Evolutionary conservation across 2,797 vertebrate species (phyloP).

Genomic region (Merluccius polli): DNA sequence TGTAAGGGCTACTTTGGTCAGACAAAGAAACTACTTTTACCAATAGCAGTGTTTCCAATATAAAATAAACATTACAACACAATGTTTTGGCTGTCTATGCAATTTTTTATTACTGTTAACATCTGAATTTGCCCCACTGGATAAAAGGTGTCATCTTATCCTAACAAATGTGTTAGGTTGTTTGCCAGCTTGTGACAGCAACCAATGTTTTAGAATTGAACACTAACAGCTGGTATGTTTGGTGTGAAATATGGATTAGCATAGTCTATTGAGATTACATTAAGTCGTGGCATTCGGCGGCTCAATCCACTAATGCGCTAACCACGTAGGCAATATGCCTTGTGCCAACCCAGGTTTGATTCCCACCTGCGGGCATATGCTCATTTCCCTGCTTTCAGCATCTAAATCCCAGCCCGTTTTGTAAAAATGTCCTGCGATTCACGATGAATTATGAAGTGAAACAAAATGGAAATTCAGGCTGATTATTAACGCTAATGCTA

Average conservation of each 20-base stretch:
- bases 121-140: background rate
- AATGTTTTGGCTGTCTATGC: background rate
- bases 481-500: background rate
- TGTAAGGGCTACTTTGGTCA: background rate
- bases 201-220: background rate
- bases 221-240: constrained; percentile 1
- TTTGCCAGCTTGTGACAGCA: background rate
- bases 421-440: background rate
- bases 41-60: background rate
- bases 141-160: background rate
- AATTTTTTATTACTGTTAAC: background rate
- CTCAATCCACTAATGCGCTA: background rate
- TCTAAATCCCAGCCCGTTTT: background rate
- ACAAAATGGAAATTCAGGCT: background rate
- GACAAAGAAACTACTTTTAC: background rate
- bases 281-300: background rate
- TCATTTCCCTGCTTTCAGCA: background rate
- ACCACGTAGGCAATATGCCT: background rate
- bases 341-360: background rate
- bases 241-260: background rate
- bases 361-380: background rate
- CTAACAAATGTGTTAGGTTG: background rate
- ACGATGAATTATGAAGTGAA: background rate
- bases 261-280: background rate
- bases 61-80: background rate